These are phyloP conservation scores for Parasteatoda lunata DNA, from an alignment of 2,888 invertebrate genomes.

Conservation along the genomic window DNA sequence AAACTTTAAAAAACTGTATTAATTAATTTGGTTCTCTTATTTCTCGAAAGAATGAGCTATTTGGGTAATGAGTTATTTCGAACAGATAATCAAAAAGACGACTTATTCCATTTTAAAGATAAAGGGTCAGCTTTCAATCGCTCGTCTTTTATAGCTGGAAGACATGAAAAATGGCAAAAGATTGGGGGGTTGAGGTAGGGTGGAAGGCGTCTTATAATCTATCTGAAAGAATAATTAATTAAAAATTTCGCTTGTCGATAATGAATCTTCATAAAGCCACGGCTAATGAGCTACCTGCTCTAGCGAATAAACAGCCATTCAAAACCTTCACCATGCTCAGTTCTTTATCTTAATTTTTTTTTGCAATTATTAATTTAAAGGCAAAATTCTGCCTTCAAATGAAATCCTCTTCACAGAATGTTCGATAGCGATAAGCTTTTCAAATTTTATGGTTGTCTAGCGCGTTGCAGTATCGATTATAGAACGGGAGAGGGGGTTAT, in stretches of 20 bases:
- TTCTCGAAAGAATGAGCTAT: no score
- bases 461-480: slow-evolving; percentile 29
- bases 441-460: slow-evolving; percentile 50
- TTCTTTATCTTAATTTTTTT: not conserved
- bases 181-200: not conserved
- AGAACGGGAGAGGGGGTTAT: not conserved
- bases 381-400: slow-evolving; percentile 4
- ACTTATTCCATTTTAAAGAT: slow-evolving; percentile 21
- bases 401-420: slow-evolving; percentile 27
- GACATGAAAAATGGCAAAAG: slow-evolving; percentile 30
- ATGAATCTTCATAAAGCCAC: slow-evolving; percentile 56
- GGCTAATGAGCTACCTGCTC: slow-evolving; percentile 52
- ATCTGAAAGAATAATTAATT: slow-evolving; percentile 50
- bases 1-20: no score
- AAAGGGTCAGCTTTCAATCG: slow-evolving; percentile 35
- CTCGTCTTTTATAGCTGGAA: slow-evolving; percentile 45
- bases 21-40: no score
- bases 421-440: slow-evolving; percentile 50
- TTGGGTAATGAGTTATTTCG: not conserved
- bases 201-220: slow-evolving; percentile 33
- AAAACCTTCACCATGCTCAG: slow-evolving; percentile 3
- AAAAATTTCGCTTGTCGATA: slow-evolving; percentile 47
- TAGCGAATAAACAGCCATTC: slow-evolving; percentile 40
- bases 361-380: slow-evolving; percentile 45
- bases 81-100: not conserved